Base-by-base conservation (phyloP, 2,797 vertebrate species). In the Mus caroli region DNA sequence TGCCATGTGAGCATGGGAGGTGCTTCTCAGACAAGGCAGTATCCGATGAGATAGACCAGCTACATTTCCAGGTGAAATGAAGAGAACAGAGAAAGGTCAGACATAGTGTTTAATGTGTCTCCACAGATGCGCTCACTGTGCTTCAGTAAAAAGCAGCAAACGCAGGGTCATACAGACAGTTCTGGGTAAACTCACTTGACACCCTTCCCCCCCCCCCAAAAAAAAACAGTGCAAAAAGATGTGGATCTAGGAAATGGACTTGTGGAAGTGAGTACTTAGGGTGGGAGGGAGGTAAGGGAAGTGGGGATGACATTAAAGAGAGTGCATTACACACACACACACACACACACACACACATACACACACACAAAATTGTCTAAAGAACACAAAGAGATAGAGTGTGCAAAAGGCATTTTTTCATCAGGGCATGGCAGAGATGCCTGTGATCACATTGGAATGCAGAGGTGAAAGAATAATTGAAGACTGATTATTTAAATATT, bases 381-480 rank as follows among this genome's bases (percentile, higher is more conserved):
- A 50, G 62, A 87, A 28, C 14, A 87, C 37, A 87, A 87, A 87
- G 46, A 64, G 13, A 54, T 24, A 9, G 62, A 52, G 37, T 54
- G 22, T 28, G 7, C 14, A 19, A 56, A 69, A 4, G 22, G 1
- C 28, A 67, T n/a, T 20, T 52, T 52, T n/a, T 67, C 62, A 67
- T 9, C 43, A 67, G 31, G 31, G 62, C 13, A 6, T 64, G 82
- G 19, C 43, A 24, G 31, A 50, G 31, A 50, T n/a, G 83, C 11
- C 83, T 85, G 60, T n/a, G 12, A 67, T 85, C 43, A 50, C 83
- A 67, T 15, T 50, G 28, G 46, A 78, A 91, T 82, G 54, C 50
- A 91, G 11, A 78, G 26, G n/a, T 94, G 8, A 79, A 75, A 79
- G 37, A 92, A 92, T 83, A 80, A 73, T 24, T 91, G 71, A 83